A percentile compares a stretch with the other conserved stretches of the same genome.
Evolutionary conservation across 2,797 vertebrate species (phyloP).

Genomic region (Lagocephalus sceleratus): DNA sequence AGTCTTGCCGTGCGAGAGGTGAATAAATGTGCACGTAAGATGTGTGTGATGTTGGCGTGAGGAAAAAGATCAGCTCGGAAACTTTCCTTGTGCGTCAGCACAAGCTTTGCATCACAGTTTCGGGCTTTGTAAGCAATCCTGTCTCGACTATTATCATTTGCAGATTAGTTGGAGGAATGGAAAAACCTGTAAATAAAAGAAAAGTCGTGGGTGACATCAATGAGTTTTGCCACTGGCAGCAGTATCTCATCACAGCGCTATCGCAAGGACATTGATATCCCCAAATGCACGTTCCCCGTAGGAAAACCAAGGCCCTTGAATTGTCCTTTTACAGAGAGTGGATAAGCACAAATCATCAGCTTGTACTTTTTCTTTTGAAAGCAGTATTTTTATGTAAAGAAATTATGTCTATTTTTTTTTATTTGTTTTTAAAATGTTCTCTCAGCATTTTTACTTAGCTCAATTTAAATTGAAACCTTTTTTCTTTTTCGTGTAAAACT

Average conservation of each 20-base stretch:
- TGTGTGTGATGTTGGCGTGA: slow-evolving; percentile 47
- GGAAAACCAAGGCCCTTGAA: slow-evolving; percentile 35
- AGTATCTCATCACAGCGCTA: slow-evolving; percentile 21
- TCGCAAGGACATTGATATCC: slow-evolving; percentile 42
- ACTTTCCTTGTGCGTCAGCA: slow-evolving; percentile 59
- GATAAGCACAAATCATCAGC: slow-evolving; percentile 18
- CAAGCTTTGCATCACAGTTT: slow-evolving; percentile 25
- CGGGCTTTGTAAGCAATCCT: slow-evolving; percentile 66
- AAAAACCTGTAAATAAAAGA: slow-evolving; percentile 14
- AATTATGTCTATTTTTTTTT: no score
- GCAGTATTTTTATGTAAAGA: slow-evolving; percentile 4
- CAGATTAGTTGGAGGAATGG: slow-evolving; percentile 49
- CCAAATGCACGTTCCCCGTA: slow-evolving; percentile 23
- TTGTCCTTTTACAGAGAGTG: slow-evolving; percentile 23
- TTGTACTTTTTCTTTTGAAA: background rate
- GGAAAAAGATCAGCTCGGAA: slow-evolving; percentile 44
- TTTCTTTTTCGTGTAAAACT: no score
- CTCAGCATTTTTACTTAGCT: background rate
- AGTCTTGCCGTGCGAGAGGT: slow-evolving; percentile 8
- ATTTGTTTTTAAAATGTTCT: background rate
- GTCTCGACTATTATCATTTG: slow-evolving; percentile 70
- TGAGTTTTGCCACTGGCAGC: slow-evolving; percentile 20
- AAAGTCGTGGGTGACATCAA: slow-evolving; percentile 15
- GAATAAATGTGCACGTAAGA: slow-evolving; percentile 51
- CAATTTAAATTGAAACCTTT: no score